Evolutionary conservation across 35 echinoderm and acorn worm species (phyloP).

Genomic region (Acanthaster planci): DNA sequence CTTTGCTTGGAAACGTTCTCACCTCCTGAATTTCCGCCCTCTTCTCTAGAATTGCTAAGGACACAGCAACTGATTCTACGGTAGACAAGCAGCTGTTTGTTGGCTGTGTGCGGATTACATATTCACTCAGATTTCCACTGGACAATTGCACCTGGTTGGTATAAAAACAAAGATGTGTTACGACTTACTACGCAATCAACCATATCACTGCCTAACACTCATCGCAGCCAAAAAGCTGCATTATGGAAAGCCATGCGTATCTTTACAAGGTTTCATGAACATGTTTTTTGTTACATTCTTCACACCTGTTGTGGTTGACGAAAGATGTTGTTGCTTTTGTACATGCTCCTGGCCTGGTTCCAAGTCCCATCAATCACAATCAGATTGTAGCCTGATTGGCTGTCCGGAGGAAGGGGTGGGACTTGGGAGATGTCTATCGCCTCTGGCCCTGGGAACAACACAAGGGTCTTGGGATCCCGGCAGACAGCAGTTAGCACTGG

Average conservation of each 20-base stretch:
- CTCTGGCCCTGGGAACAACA: slow-evolving; percentile 87
- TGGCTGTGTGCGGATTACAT: slow-evolving; percentile 90
- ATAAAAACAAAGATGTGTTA: not conserved
- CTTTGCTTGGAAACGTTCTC: not conserved
- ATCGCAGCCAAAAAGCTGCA: too few relatives aligned
- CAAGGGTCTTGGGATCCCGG: slow-evolving; percentile 67
- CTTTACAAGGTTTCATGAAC: not conserved
- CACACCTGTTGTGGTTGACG: slow-evolving; percentile 78
- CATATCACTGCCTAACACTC: too few relatives aligned
- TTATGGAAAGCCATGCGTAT: not conserved
- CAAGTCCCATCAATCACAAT: slow-evolving; percentile 95
- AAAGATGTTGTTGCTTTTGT: slow-evolving; percentile 70
- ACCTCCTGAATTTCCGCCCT: slow-evolving; percentile 80
- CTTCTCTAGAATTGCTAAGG: slow-evolving; percentile 78
- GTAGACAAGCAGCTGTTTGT: slow-evolving; percentile 73
- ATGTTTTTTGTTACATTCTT: not conserved
- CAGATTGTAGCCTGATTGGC: slow-evolving; percentile 58
- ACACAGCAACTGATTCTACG: slow-evolving; percentile 87
- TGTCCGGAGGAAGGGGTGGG: slow-evolving; percentile 41
- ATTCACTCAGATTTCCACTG: slow-evolving; percentile 81
- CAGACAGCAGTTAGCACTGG: slow-evolving; percentile 69
- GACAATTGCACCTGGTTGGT: slow-evolving; percentile 73
- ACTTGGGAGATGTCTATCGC: slow-evolving; percentile 74
- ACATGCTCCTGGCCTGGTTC: slow-evolving; percentile 89
- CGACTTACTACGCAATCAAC: too few relatives aligned